These are phyloP conservation scores for Sphinx pinastri DNA, from an alignment of 2,888 invertebrate genomes.

Conservation along the genomic window DNA sequence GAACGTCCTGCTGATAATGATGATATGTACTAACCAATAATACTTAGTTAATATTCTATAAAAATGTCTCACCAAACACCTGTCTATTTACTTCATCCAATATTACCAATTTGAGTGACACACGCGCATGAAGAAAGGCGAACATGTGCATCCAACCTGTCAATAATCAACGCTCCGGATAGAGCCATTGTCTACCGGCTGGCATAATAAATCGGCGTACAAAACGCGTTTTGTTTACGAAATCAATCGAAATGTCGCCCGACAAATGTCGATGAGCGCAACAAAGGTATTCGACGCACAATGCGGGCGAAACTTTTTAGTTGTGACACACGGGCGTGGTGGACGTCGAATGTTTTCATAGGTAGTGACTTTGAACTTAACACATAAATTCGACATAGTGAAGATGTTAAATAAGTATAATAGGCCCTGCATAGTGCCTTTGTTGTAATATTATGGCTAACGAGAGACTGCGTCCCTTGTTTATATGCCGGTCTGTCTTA, in stretches of 20 bases:
- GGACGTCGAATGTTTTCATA: neutral
- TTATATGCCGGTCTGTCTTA: too few species aligned
- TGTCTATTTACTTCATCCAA: too few species aligned
- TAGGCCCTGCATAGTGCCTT: too few species aligned
- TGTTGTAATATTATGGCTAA: too few species aligned
- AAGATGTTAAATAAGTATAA: too few species aligned
- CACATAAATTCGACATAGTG: too few species aligned
- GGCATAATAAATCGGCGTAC: constrained; percentile 69
- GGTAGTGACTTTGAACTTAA: neutral
- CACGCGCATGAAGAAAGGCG: constrained; percentile 12
- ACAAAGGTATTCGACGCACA: constrained; percentile 67
- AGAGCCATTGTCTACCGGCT: constrained; percentile 25
- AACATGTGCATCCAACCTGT: constrained; percentile 28
- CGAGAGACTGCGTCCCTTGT: too few species aligned
- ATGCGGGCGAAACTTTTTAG: constrained; percentile 65
- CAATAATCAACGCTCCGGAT: constrained; percentile 14
- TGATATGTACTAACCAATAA: too few species aligned
- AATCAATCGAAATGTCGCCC: constrained; percentile 76
- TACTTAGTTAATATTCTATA: too few species aligned
- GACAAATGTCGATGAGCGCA: constrained; percentile 69
- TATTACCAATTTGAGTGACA: neutral
- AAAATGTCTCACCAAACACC: too few species aligned
- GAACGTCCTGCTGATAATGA: too few species aligned
- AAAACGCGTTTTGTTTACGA: constrained; percentile 74
- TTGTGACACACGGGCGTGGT: constrained; percentile 49